These are phyloP conservation scores for Maconellicoccus hirsutus DNA, from an alignment of 1,140 invertebrate genomes.

Conservation along the genomic window DNA sequence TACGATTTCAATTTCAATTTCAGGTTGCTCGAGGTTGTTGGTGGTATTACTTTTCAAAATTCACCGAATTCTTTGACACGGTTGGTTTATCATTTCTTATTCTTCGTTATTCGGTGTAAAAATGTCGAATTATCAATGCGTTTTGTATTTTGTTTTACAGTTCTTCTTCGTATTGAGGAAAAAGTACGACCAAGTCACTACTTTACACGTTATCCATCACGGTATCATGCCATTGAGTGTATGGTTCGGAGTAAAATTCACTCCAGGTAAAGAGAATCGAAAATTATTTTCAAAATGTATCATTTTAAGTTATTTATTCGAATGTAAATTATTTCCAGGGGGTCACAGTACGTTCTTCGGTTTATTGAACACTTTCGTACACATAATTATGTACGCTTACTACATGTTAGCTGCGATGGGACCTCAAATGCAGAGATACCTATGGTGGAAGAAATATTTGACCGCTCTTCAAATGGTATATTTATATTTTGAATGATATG, in stretches of 20 bases:
- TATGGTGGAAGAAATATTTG: conserved; percentile 92
- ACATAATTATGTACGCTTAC: conserved; percentile 85
- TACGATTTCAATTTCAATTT: conserved; percentile 28
- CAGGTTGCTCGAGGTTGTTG: conserved; percentile 86
- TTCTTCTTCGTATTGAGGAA: conserved; percentile 86
- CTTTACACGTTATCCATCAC: conserved; percentile 91
- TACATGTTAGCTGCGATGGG: conserved; percentile 78
- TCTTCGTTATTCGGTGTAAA: neutral
- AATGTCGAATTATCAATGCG: neutral
- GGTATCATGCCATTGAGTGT: conserved; percentile 92
- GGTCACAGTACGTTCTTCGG: conserved; percentile 70
- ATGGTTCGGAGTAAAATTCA: conserved; percentile 94
- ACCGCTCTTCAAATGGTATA: conserved; percentile 76
- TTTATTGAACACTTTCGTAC: conserved; percentile 74
- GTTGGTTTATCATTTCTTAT: conserved; percentile 46
- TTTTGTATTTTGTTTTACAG: conserved; percentile 28
- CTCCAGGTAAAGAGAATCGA: conserved; percentile 49
- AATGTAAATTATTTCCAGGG: conserved; percentile 37
- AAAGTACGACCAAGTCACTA: conserved; percentile 85
- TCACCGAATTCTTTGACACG: conserved; percentile 91
- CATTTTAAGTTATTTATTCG: neutral
- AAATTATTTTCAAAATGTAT: too few species aligned
- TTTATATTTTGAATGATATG: too few species aligned
- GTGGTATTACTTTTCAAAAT: conserved; percentile 97
- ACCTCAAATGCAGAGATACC: conserved; percentile 66